Percentiles rank a stretch among this genome's conserved stretches.
These are phyloP conservation scores for Falcaria lacertinaria DNA, from an alignment of 2,888 invertebrate species.

Conservation along the genomic window DNA sequence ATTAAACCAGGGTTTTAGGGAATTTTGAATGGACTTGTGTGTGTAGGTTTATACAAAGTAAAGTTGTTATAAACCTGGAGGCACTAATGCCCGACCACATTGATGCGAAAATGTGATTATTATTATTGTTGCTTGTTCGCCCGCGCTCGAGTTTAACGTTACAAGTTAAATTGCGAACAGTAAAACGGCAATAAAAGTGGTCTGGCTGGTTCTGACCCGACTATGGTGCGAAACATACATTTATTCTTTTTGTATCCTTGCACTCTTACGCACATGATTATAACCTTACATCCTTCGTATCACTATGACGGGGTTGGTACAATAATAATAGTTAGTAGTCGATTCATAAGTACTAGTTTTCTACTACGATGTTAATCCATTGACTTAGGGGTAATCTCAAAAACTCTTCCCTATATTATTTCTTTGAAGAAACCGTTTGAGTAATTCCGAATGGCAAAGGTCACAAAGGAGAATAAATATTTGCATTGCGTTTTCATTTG, in stretches of 20 bases:
- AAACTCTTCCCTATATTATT: too few relatives aligned
- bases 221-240: conserved; percentile 38
- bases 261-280: conserved; percentile 17
- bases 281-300: conserved; percentile 14
- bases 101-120: conserved; percentile 44
- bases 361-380: too few relatives aligned
- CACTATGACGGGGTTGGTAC: too few relatives aligned
- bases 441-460: conserved; percentile 8
- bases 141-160: conserved; percentile 52
- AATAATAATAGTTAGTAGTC: too few relatives aligned
- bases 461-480: conserved; percentile 29
- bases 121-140: conserved; percentile 54
- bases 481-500: conserved; percentile 23
- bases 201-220: conserved; percentile 49
- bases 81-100: conserved; percentile 25
- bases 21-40: background rate
- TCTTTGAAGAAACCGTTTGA: too few relatives aligned
- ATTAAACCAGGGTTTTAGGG: background rate
- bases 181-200: conserved; percentile 69
- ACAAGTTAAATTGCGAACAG: conserved; percentile 71
- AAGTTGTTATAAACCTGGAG: conserved; percentile 9
- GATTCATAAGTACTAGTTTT: too few relatives aligned
- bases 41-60: background rate
- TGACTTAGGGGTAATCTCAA: too few relatives aligned
- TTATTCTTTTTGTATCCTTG: conserved; percentile 22